Evolutionary conservation across 2,113 vertebrate species (phyloP), one percentile per base, ranked within the genome.

Genomic region (Dicrurus megarhynchus): DNA sequence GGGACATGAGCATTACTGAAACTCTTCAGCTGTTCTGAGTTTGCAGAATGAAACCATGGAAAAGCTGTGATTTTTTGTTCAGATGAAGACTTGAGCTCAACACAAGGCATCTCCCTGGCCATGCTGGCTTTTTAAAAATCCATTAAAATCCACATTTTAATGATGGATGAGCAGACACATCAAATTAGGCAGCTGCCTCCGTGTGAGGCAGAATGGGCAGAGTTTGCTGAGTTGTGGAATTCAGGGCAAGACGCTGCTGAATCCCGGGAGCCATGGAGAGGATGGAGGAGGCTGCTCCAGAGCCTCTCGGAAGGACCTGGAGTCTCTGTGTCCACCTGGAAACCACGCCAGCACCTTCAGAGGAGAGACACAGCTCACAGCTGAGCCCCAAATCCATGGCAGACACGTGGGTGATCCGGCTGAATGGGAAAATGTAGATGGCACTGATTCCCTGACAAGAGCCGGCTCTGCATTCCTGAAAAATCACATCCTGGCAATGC

Each of bases 201-300:
- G 33, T 32, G 28, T 1, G 0, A 76, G 63, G 11, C 3, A 3
- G 50, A 67, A 44, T 0, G 1, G 42, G 39, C 53, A 55, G 74
- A 33, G 44, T 67, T 94, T 79, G 44, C 65, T 53, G 70, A 3
- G 3, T 14, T 9, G 0, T n/a, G 27, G 65, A 56, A 37, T 24
- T 69, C 8, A 9, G 52, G 13, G 16, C 1, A 4, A 50, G 49
- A 21, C 7, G 0, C 37, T 21, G 27, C n/a, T 64, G 80, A 32
- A 16, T 41, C 23, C 4, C 2, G 52, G 53, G 13, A 79, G 23
- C 6, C 6, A 1, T 7, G 65, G 24, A 56, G 41, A 64, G 59
- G 42, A 41, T 5, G 37, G 44, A 50, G 41, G 15, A 55, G 12
- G 64, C 26, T 87, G 33, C 44, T 26, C 47, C 41, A 69, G 27